Evolutionary conservation across 2,797 vertebrate species (phyloP), one percentile per base, ranked within the genome.

Genomic region (Schizopygopsis malacanthus): DNA sequence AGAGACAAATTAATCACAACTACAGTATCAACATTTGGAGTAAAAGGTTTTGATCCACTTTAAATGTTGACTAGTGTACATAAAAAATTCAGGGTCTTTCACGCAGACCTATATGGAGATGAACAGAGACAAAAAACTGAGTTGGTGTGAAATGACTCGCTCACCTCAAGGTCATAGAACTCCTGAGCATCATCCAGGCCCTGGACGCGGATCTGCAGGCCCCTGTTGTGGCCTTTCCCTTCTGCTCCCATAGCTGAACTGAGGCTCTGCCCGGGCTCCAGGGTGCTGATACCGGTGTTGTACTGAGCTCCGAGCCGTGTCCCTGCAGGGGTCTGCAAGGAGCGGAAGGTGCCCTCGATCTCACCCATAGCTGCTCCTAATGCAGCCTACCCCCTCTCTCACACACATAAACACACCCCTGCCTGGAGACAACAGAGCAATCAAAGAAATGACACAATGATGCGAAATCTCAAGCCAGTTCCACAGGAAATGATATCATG

Each of bases 291-390:
- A 15, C 97, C 97, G 0, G 93, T 76, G 0, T 92, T 95, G 88
- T 95, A 95, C 92, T 96, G 96, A 85, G 93, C 91, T 1, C 98
- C 96, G 88, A 99, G 93, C 83, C 98, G 97, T 22, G 96, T 95
- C 59, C 96, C 98, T 69, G 79, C 63, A 0, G 98, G 96, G 2
- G 97, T 97, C 93, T 97, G 97, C 89, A 99, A 90, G 83, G 93
- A 92, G 90, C 97, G 95, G 90, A 98, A 99, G 0, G 97, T 98
- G 67, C 98, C 98, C 92, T 98, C 98, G 12, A 97, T 95, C 78
- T 99, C 98, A 84, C 97, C 97, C 98, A 99, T 99, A 25, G 88
- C 95, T 90, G 90, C 90, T 90, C 86, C 72, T 69, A 37, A 28
- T 91, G 90, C 28, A 88, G 88, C 88, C 41, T 45, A 87, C 79